Conservation (phyloP, 1,140 invertebrate species). For the Neodiprion fabricii region DNA sequence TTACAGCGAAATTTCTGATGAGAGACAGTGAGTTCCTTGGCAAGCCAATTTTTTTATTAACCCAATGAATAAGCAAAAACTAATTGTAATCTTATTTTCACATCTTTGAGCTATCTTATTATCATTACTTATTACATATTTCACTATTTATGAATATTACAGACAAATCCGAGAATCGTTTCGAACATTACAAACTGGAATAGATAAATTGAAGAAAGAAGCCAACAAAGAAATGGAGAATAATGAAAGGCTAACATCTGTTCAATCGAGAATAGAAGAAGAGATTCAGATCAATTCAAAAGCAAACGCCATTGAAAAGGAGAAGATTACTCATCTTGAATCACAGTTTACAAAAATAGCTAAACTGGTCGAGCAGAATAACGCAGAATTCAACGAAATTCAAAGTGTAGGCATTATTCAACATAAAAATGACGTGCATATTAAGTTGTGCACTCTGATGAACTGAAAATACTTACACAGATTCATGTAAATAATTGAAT, state of each 20-base stretch:
- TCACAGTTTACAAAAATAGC: conserved; percentile 61
- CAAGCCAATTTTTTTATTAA: conserved; percentile 9
- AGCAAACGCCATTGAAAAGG: conserved; percentile 33
- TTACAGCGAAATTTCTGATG: conserved; percentile 65
- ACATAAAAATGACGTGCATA: neutral
- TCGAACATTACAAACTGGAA: conserved; percentile 61
- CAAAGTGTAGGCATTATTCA: conserved; percentile 23
- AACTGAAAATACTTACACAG: too few species aligned
- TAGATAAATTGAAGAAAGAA: conserved; percentile 64
- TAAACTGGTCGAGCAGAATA: conserved; percentile 65
- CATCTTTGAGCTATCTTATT: too few species aligned
- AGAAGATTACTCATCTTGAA: conserved; percentile 55
- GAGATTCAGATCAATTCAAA: conserved; percentile 59
- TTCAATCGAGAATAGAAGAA: conserved; percentile 65
- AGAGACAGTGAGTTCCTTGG: conserved; percentile 62
- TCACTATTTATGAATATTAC: conserved; percentile 31
- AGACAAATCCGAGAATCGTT: conserved; percentile 66
- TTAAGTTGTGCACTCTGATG: neutral
- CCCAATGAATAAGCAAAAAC: neutral
- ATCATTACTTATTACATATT: neutral
- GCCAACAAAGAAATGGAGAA: conserved; percentile 68
- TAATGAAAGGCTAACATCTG: conserved; percentile 68
- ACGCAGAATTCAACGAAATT: conserved; percentile 63
- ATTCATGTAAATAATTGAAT: conserved; percentile 9
- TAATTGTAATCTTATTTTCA: conserved; percentile 6